Evolutionary conservation across 1,140 invertebrate genomes (phyloP).

Genomic region (Brachionus rubens): DNA sequence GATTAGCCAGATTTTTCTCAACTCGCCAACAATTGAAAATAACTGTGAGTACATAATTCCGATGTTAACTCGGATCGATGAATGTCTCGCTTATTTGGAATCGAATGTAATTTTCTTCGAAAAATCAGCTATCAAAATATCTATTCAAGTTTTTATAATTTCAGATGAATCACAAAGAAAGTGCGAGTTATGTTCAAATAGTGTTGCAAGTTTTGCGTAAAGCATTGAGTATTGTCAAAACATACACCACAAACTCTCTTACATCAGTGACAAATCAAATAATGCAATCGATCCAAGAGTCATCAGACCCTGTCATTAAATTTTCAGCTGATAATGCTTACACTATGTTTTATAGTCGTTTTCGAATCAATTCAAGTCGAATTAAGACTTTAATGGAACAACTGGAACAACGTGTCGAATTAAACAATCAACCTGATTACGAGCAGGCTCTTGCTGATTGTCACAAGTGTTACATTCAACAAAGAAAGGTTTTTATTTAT

Average conservation of each 20-base stretch:
- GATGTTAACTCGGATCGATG: slow-evolving; percentile 77
- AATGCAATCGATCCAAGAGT: slow-evolving; percentile 37
- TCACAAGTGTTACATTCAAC: slow-evolving; percentile 77
- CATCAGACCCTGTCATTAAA: not conserved
- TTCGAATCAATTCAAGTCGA: slow-evolving; percentile 79
- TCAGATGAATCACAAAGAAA: slow-evolving; percentile 55
- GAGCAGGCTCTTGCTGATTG: slow-evolving; percentile 73
- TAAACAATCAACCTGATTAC: slow-evolving; percentile 61
- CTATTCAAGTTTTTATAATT: slow-evolving; percentile 51
- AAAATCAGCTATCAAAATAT: slow-evolving; percentile 54
- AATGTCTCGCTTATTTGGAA: slow-evolving; percentile 78
- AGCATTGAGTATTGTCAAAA: slow-evolving; percentile 73
- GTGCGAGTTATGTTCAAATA: slow-evolving; percentile 66
- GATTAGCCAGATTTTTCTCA: not conserved
- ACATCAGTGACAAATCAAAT: slow-evolving; percentile 56
- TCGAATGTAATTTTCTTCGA: slow-evolving; percentile 68
- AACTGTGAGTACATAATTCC: slow-evolving; percentile 57
- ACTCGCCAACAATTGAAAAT: slow-evolving; percentile 12
- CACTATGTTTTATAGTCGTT: slow-evolving; percentile 87
- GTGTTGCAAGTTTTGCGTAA: slow-evolving; percentile 72
- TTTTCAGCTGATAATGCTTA: slow-evolving; percentile 70
- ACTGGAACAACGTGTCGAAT: slow-evolving; percentile 68
- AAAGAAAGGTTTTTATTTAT: slow-evolving; percentile 71
- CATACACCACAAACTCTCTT: slow-evolving; percentile 71
- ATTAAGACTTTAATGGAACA: slow-evolving; percentile 75